A percentile compares a stretch with the other conserved stretches of the same genome.
These are phyloP conservation scores for Hydrochoerus hydrochaeris DNA, from an alignment of 2,113 vertebrate genomes.

Conservation along the genomic window DNA sequence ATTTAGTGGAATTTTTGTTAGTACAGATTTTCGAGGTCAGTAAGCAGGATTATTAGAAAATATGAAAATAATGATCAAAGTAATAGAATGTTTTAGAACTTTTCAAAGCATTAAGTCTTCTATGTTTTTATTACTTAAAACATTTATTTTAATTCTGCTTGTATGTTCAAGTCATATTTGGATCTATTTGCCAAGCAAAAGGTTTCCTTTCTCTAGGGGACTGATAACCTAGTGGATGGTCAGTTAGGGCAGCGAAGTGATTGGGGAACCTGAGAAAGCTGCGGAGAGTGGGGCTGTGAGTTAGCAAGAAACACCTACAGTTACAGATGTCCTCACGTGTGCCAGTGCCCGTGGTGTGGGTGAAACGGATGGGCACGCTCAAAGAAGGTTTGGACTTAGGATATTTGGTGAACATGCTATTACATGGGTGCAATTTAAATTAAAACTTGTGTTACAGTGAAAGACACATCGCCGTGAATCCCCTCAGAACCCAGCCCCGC, in stretches of 20 bases:
- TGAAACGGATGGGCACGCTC: neutral
- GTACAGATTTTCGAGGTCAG: neutral
- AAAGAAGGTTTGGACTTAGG: neutral
- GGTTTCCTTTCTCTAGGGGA: neutral
- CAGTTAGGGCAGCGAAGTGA: neutral
- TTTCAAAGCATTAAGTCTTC: neutral
- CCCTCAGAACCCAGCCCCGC: neutral
- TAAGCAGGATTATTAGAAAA: neutral
- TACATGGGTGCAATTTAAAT: neutral
- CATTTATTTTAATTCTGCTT: neutral
- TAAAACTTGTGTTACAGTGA: neutral
- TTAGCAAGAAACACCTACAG: neutral
- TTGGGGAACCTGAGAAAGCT: neutral
- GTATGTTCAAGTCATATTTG: constrained; percentile 1
- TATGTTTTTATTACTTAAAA: neutral
- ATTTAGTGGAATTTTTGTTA: neutral
- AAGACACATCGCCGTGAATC: neutral
- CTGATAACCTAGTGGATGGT: neutral
- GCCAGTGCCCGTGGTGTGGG: neutral
- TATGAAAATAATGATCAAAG: neutral
- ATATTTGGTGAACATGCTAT: neutral
- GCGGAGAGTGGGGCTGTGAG: neutral
- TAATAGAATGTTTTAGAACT: neutral
- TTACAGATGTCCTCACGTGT: neutral
- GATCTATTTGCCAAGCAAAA: neutral